Conservation (phyloP, 1,140 invertebrate genomes). For the Drosophila ercepeae region DNA sequence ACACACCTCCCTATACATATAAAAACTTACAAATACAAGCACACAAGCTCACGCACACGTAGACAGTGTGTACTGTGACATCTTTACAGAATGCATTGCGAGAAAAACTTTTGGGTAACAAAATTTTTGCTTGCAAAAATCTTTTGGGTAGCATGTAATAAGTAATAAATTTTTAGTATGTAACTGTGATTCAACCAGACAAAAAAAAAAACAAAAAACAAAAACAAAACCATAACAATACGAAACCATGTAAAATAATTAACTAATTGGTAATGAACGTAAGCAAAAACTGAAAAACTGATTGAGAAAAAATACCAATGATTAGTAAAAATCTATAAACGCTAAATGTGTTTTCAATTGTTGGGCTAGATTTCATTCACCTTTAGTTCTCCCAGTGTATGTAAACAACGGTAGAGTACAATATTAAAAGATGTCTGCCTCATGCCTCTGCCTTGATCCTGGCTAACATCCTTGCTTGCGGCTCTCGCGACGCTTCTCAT, state of each 20-base stretch:
- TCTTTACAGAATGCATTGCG: conserved; percentile 72
- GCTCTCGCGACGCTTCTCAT: conserved; percentile 32
- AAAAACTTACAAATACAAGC: conserved; percentile 21
- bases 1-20: too few relatives aligned
- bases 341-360: conserved; percentile 45
- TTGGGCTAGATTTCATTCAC: too few relatives aligned
- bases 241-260: conserved; percentile 70
- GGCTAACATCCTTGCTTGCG: conserved; percentile 12
- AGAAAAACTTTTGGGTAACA: conserved; percentile 67
- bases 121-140: conserved; percentile 66
- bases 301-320: conserved; percentile 53
- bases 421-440: conserved; percentile 57
- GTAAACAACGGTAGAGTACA: conserved; percentile 53
- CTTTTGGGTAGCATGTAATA: conserved; percentile 65
- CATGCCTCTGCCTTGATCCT: conserved; percentile 1
- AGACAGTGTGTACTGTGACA: conserved; percentile 55
- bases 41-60: conserved; percentile 15
- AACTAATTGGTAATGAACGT: conserved; percentile 69
- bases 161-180: conserved; percentile 78
- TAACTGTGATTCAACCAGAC: conserved; percentile 75
- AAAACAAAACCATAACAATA: conserved; percentile 42
- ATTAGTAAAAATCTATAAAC: conserved; percentile 51
- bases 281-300: conserved; percentile 40
- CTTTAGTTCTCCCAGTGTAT: conserved; percentile 12
- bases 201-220: conserved; percentile 28